Evolutionary conservation across 2,113 vertebrate species (phyloP).

Genomic region (Lates calcarifer): DNA sequence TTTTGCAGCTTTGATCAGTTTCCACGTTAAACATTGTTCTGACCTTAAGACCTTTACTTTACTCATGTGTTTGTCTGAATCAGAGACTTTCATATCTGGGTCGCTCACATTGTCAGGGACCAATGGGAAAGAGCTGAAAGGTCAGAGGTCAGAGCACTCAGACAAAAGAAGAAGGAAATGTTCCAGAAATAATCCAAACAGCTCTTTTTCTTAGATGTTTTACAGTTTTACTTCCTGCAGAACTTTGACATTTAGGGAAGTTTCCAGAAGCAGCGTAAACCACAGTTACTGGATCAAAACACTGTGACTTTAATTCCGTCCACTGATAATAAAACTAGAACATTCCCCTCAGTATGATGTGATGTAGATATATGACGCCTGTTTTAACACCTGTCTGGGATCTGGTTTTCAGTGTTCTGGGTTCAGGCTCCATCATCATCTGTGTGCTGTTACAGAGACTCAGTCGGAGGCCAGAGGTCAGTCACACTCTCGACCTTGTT

Average conservation of each 20-base stretch:
- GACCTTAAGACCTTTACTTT: too few species aligned
- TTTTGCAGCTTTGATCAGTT: too few species aligned
- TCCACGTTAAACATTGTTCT: too few species aligned
- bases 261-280: not conserved
- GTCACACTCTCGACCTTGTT: too few species aligned
- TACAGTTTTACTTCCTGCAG: not conserved
- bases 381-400: not conserved
- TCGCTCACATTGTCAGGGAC: not conserved
- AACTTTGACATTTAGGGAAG: not conserved
- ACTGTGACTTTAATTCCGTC: not conserved
- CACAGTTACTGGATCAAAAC: not conserved
- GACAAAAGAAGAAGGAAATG: not conserved
- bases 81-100: not conserved
- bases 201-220: not conserved
- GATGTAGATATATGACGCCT: not conserved
- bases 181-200: slow-evolving; percentile 1
- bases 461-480: slow-evolving; percentile 75
- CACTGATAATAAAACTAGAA: too few species aligned
- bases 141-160: slow-evolving; percentile 31
- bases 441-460: slow-evolving; percentile 69
- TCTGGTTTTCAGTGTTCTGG: slow-evolving; percentile 65
- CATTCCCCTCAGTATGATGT: not conserved
- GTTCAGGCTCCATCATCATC: slow-evolving; percentile 79
- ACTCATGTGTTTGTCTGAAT: not conserved
- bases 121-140: not conserved